Conservation (phyloP, 2,888 invertebrate genomes). For the Apocheima hispidaria region DNA sequence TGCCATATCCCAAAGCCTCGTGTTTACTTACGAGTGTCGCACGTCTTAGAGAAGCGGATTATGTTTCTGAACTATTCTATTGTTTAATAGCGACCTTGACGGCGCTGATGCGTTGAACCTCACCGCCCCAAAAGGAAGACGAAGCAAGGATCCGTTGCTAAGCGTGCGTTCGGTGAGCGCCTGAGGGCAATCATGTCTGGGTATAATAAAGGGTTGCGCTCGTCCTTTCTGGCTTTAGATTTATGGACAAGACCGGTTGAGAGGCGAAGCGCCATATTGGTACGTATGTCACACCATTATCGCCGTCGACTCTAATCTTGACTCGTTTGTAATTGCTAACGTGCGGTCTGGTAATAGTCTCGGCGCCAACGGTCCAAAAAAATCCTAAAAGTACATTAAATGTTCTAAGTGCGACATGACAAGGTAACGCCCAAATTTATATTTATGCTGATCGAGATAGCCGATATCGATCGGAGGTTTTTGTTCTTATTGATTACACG, state of each 20-base stretch:
- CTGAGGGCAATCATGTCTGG: constrained; percentile 83
- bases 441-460: constrained; percentile 74
- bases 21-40: constrained; percentile 67
- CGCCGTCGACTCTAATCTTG: constrained; percentile 40
- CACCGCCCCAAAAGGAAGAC: constrained; percentile 60
- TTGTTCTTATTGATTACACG: constrained; percentile 54
- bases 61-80: constrained; percentile 61
- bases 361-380: constrained; percentile 52
- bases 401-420: constrained; percentile 69
- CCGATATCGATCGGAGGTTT: constrained; percentile 45
- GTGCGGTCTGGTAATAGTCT: constrained; percentile 49
- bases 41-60: constrained; percentile 58
- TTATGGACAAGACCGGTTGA: constrained; percentile 65
- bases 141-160: constrained; percentile 71
- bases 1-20: constrained; percentile 38
- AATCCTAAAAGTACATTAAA: constrained; percentile 60
- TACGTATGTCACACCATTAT: constrained; percentile 82
- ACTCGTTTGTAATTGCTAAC: constrained; percentile 62
- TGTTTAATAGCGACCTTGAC: constrained; percentile 63
- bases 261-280: constrained; percentile 69
- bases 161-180: constrained; percentile 78
- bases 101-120: constrained; percentile 63
- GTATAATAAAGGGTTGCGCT: constrained; percentile 81
- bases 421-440: constrained; percentile 70
- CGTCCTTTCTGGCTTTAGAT: constrained; percentile 77